A percentile compares a stretch with the other conserved stretches of the same genome.
Evolutionary conservation across 1,140 invertebrate genomes (phyloP).

Genomic region (Lordiphosa collinella): DNA sequence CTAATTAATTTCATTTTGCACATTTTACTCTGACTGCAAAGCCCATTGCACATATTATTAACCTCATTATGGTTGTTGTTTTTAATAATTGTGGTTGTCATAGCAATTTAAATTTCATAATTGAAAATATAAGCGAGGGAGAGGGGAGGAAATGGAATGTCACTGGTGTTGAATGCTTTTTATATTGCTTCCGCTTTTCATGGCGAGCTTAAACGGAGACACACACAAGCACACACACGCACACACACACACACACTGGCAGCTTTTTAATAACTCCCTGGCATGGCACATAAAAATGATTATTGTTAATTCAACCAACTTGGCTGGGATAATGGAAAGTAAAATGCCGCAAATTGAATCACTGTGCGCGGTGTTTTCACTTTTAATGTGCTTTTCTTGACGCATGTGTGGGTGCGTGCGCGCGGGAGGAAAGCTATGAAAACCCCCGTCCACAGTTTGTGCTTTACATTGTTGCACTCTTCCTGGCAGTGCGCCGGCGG

Average conservation of each 20-base stretch:
- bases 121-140: slow-evolving; percentile 15
- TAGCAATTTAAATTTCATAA: slow-evolving; percentile 46
- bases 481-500: slow-evolving; percentile 4
- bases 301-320: slow-evolving; percentile 55
- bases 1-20: slow-evolving; percentile 17
- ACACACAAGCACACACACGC: slow-evolving; percentile 24
- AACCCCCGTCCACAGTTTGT: slow-evolving; percentile 33
- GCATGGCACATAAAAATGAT: slow-evolving; percentile 53
- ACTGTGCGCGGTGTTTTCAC: slow-evolving; percentile 33
- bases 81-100: slow-evolving; percentile 18
- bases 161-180: neutral
- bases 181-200: slow-evolving; percentile 42
- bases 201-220: slow-evolving; percentile 50
- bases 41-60: neutral
- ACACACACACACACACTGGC: slow-evolving; percentile 7
- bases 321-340: slow-evolving; percentile 38
- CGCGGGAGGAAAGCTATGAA: slow-evolving; percentile 31
- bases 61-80: slow-evolving; percentile 16
- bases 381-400: slow-evolving; percentile 35
- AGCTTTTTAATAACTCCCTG: slow-evolving; percentile 61
- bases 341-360: slow-evolving; percentile 65
- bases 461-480: slow-evolving; percentile 31
- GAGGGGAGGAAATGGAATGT: no score
- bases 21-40: no score
- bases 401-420: slow-evolving; percentile 3